A percentile compares a stretch with the other conserved stretches of the same genome.
phyloP scores from a whole-genome alignment of 1,140 invertebrate genomes.

The Aphelinus certus region DNA sequence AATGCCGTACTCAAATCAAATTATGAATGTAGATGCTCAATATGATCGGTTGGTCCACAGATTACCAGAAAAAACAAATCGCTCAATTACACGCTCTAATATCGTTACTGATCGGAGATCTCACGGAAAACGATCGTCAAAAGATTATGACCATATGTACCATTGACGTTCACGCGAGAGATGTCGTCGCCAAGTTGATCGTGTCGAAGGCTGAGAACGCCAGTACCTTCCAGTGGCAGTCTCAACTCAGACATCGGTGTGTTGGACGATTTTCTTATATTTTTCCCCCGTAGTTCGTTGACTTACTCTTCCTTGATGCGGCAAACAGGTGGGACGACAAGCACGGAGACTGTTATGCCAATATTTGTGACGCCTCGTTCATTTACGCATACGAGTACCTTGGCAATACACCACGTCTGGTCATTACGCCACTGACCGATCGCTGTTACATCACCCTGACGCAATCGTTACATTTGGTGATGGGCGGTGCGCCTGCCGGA shows the following conservation, averaged over 20 bases:
- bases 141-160: constrained; percentile 97
- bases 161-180: constrained; percentile 90
- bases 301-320: constrained; percentile 1
- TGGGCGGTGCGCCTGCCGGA: constrained; percentile 92
- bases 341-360: constrained; percentile 85
- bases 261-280: not conserved
- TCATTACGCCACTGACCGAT: constrained; percentile 88
- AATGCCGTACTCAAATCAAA: too few species aligned
- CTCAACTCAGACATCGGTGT: constrained; percentile 85
- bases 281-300: not conserved
- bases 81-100: constrained; percentile 84
- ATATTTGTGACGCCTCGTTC: constrained; percentile 92
- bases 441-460: constrained; percentile 92
- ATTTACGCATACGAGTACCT: constrained; percentile 83
- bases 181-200: constrained; percentile 89
- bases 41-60: constrained; percentile 53
- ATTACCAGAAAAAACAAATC: constrained; percentile 93
- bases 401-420: constrained; percentile 82
- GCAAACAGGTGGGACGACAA: constrained; percentile 79
- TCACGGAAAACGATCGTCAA: constrained; percentile 84
- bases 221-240: constrained; percentile 91
- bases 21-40: not conserved
- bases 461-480: constrained; percentile 86
- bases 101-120: constrained; percentile 80
- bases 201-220: constrained; percentile 81